Base-by-base conservation (phyloP, 2,888 invertebrate species). In the Tribolium freemani region DNA sequence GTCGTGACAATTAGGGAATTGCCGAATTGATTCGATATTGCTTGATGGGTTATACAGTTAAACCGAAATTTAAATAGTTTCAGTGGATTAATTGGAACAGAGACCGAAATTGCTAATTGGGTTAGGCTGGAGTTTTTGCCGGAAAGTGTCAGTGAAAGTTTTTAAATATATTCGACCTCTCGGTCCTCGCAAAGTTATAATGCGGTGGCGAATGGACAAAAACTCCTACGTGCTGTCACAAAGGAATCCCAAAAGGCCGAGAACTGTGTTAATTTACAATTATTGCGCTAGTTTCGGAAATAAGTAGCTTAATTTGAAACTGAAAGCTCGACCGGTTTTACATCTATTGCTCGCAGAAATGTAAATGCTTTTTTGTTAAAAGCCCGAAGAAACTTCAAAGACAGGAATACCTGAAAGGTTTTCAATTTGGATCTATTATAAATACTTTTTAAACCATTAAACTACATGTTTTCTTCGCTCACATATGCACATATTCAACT, bases 151-250 rank as follows among this genome's bases (percentile, higher is more conserved):
- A 13, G 57, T 31, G 9, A 30, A 68, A 58, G 38, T 68, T 57
- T 67, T 68, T 50, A 68, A 57, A 50, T 57, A 57, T 45, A 44
- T 46, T 48, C 61, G 61, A 48, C 54, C 68, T 30, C 26, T 58
- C 58, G 26, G 63, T 51, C 51, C 53, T 64, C 31, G 50, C 16
- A 51, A 53, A 64, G 64, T 64, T 66, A 21, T 64, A 66, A 44
- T 54, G 38, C 56, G 46, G 53, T 8, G 46, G 53, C 5, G 10
- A 21, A 26, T 31, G 63, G 50, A 64, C 66, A 66, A 66, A 66
- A 66, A 66, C 56, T 66, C 56, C 56, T 56, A 66, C 66, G 66
- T 66, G 66, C 54, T 66, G 56, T 66, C 66, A 66, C 66, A 66
- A 66, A 66, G 54, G 66, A 30, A 60, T 10, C 21, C 38, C 53